Evolutionary conservation across 2,797 vertebrate species (phyloP).

Genomic region (Poeciliopsis gracilis): DNA sequence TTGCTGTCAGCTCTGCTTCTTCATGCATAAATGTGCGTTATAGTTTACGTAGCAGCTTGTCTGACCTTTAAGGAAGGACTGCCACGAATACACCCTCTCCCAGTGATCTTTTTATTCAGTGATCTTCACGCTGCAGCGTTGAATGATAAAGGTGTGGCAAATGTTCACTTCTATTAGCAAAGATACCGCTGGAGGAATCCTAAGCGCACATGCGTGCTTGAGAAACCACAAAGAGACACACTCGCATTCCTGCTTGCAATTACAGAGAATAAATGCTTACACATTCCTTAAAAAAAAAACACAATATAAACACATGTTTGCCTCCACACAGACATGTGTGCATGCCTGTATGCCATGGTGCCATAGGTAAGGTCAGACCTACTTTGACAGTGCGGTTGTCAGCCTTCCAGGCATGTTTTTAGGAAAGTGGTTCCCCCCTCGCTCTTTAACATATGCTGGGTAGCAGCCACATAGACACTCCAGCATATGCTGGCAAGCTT

Average conservation of each 20-base stretch:
- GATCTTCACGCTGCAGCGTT: conserved; percentile 74
- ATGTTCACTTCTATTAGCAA: conserved; percentile 51
- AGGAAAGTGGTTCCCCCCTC: conserved; percentile 67
- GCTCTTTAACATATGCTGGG: conserved; percentile 81
- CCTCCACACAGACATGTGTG: conserved; percentile 17
- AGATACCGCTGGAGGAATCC: conserved; percentile 53
- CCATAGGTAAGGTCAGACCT: conserved; percentile 78
- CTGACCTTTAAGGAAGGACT: conserved; percentile 66
- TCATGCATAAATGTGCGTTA: not conserved
- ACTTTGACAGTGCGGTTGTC: conserved; percentile 65
- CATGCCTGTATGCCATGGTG: conserved; percentile 32
- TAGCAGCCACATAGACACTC: conserved; percentile 78
- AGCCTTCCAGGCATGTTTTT: conserved; percentile 75
- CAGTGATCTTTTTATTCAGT: conserved; percentile 67
- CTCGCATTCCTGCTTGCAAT: conserved; percentile 21
- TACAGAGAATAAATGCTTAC: not conserved
- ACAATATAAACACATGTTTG: not conserved
- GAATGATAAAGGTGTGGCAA: conserved; percentile 77
- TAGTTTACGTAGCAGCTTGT: conserved; percentile 33
- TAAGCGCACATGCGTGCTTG: conserved; percentile 14
- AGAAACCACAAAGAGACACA: conserved; percentile 14
- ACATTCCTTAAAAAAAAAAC: conserved; percentile 12
- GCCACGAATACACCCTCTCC: conserved; percentile 46
- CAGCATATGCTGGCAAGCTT: conserved; percentile 77
- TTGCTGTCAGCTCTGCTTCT: not conserved